phyloP scores from a whole-genome alignment of 1,140 invertebrate genomes.

The Hetaerina americana region DNA sequence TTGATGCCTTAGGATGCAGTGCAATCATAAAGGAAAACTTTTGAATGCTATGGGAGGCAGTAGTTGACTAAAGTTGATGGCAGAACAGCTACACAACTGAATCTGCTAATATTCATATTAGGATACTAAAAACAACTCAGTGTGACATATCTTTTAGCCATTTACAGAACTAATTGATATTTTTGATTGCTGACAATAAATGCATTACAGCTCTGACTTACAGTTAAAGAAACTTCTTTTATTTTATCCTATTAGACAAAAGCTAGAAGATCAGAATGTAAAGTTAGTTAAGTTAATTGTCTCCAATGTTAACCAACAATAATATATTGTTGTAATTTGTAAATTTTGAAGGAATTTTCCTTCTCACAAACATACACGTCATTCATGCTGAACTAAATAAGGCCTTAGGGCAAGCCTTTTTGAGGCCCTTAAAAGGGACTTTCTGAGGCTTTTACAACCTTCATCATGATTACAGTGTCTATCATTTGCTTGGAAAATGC shows the following conservation, averaged over 20 bases:
- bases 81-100: not conserved
- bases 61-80: not conserved
- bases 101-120: not conserved
- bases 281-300: not conserved
- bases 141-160: not conserved
- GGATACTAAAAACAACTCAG: not conserved
- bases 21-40: not conserved
- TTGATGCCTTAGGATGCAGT: not conserved
- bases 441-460: too few species aligned
- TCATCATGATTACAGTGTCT: not conserved
- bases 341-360: not conserved
- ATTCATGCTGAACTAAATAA: not conserved
- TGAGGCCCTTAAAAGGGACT: not conserved
- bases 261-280: not conserved
- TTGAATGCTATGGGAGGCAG: not conserved
- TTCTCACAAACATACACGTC: not conserved
- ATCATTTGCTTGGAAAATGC: not conserved
- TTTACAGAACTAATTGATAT: not conserved
- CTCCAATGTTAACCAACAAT: not conserved
- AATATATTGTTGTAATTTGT: not conserved
- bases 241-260: not conserved
- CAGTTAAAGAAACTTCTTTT: not conserved
- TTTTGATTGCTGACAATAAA: not conserved
- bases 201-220: not conserved
- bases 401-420: too few species aligned